Evolutionary conservation across 2,888 invertebrate genomes (phyloP), one percentile per base, ranked within the genome.

Genomic region (Nomada ruficornis): DNA sequence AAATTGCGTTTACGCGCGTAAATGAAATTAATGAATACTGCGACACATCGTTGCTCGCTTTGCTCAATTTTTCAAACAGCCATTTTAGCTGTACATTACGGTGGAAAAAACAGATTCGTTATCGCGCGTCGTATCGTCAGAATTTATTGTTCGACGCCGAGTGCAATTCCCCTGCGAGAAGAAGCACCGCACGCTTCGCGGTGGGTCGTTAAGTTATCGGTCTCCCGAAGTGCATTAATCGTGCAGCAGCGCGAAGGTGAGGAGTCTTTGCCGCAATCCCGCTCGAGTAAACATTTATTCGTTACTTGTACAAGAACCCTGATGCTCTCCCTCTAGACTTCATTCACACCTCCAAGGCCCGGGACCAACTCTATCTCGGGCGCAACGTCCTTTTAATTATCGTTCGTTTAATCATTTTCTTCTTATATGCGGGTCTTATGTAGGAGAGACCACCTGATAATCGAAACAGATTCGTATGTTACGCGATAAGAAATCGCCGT

Each of bases 71-170:
- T 18, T 20, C 15, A n/a, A 52, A n/a, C 59, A 7, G 13, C 23
- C 36, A 68, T 63, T 42, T 13, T 1, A 23, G 26, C 26, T 47
- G 20, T 47, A 23, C 20, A 42, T 70, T 20, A 36, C 23, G 15
- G 62, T 55, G 11, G 42, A 57, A 26, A 52, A 50, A 65, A 60
- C 75, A 72, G 69, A 71, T 83, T 79, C 77, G 78, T 88, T 85
- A 82, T 84, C 81, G 77, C 82, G 80, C 78, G 71, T 77, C 85
- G 79, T 67, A 83, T 76, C 79, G 78, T 77, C 71, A 74, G 76
- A 82, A 87, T 88, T 87, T 85, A 87, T 88, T 63, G 80, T 83
- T 86, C 86, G 90, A 88, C 89, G 81, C 67, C 44, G 69, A 44
- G 82, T 89, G 47, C 83, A 7, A 36, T 86, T 57, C 47, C 77